Conservation (phyloP, 2,888 invertebrate species). For the Cylindroiulus punctatus region DNA sequence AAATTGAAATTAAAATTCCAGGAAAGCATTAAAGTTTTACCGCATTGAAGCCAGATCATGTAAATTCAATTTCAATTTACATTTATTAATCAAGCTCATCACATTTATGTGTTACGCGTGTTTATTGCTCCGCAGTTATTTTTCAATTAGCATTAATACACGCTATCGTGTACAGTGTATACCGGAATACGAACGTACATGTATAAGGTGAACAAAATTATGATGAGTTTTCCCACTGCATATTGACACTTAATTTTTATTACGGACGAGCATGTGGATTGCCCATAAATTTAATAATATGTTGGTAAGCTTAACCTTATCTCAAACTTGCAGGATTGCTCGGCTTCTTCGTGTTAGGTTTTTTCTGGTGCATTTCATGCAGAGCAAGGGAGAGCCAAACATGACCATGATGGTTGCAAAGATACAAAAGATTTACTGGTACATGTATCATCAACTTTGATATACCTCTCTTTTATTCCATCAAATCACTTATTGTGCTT, state of each 20-base stretch:
- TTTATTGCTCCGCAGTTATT: slow-evolving; percentile 1
- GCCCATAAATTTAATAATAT: not conserved
- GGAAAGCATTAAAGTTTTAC: no score
- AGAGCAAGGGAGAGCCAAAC: not conserved
- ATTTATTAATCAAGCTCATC: not conserved
- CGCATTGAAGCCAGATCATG: no score
- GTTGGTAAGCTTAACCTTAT: not conserved
- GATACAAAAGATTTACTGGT: no score
- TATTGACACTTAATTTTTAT: not conserved
- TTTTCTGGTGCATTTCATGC: not conserved
- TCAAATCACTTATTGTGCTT: no score
- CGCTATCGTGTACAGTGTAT: not conserved
- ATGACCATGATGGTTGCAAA: not conserved
- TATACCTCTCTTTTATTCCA: no score
- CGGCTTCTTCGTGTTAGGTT: not conserved
- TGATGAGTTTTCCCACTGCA: not conserved
- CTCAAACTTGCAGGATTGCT: not conserved
- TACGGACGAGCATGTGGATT: not conserved
- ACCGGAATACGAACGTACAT: not conserved
- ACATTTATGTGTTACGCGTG: not conserved
- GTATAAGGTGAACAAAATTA: not conserved
- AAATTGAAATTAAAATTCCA: no score
- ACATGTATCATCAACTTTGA: no score
- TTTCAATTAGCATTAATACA: not conserved
- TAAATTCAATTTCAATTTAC: not conserved